phyloP scores from a whole-genome alignment of 2,888 invertebrate genomes.

The Drosophila colorata region DNA sequence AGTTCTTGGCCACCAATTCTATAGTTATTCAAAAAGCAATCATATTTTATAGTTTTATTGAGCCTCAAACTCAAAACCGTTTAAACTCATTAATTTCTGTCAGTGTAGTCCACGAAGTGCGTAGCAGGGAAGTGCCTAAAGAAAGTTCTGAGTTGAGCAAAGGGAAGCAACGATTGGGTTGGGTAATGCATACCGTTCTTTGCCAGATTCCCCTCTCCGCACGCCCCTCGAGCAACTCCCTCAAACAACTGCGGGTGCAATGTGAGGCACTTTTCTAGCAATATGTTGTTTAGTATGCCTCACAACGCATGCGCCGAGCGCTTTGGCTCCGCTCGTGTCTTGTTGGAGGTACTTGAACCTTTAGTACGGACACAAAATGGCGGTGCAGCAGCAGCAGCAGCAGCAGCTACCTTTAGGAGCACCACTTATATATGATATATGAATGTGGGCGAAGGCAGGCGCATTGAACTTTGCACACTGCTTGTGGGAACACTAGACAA shows the following conservation, averaged over 20 bases:
- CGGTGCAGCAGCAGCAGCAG: constrained; percentile 36
- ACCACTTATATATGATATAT: constrained; percentile 56
- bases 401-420: constrained; percentile 47
- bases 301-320: constrained; percentile 66
- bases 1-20: too few relatives aligned
- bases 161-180: constrained; percentile 50
- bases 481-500: constrained; percentile 38
- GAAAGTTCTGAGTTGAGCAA: constrained; percentile 54
- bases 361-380: constrained; percentile 65
- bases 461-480: constrained; percentile 51
- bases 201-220: background rate
- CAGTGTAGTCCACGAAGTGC: constrained; percentile 41
- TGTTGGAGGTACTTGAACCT: constrained; percentile 76
- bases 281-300: constrained; percentile 39
- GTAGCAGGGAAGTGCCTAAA: constrained; percentile 62
- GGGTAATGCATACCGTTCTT: constrained; percentile 40
- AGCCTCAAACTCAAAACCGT: background rate
- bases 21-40: too few relatives aligned
- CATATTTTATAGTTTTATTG: too few relatives aligned
- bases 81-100: background rate
- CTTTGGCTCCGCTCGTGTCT: constrained; percentile 43
- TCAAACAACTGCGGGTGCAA: constrained; percentile 47
- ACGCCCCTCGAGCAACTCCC: background rate
- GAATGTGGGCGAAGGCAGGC: constrained; percentile 61
- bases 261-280: constrained; percentile 56